Percentiles rank a stretch among this genome's conserved stretches.
Conservation (phyloP, 1,140 invertebrate species). For the Drosophila micromelanica region DNA sequence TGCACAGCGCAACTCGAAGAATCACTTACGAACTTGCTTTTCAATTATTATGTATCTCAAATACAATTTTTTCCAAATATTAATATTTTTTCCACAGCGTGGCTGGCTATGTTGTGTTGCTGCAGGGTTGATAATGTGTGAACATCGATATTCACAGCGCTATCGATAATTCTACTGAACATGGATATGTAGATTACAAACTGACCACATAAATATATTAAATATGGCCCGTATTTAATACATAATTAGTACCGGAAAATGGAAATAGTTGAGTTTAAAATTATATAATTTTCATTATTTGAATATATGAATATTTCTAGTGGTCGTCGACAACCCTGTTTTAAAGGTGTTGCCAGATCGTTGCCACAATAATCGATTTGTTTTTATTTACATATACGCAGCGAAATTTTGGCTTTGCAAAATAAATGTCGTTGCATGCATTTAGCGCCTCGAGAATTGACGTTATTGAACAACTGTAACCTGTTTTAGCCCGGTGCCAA, state of each 20-base stretch:
- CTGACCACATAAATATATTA: background rate
- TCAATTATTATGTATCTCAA: conserved; percentile 31
- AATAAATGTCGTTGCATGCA: conserved; percentile 22
- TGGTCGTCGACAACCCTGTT: background rate
- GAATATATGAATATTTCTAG: background rate
- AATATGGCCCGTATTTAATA: background rate
- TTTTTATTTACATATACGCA: conserved; percentile 59
- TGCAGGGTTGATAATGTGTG: conserved; percentile 17
- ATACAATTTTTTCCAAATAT: conserved; percentile 40
- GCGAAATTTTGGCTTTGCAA: conserved; percentile 31
- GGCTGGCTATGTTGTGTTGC: conserved; percentile 49
- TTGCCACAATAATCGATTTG: conserved; percentile 47
- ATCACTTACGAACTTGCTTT: conserved; percentile 64
- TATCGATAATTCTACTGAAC: conserved; percentile 26
- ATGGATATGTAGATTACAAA: background rate
- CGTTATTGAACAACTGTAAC: background rate
- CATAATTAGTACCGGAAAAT: no score
- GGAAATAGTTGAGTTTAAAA: no score
- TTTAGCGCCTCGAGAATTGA: conserved; percentile 2
- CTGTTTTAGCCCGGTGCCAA: background rate
- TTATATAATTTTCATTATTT: no score
- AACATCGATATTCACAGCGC: conserved; percentile 2
- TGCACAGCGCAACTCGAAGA: conserved; percentile 42
- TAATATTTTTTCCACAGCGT: conserved; percentile 61
- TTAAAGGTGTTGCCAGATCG: conserved; percentile 23